A percentile compares a stretch with the other conserved stretches of the same genome.
Evolutionary conservation across 2,888 invertebrate genomes (phyloP).

Genomic region (Gasteruption jaculator): DNA sequence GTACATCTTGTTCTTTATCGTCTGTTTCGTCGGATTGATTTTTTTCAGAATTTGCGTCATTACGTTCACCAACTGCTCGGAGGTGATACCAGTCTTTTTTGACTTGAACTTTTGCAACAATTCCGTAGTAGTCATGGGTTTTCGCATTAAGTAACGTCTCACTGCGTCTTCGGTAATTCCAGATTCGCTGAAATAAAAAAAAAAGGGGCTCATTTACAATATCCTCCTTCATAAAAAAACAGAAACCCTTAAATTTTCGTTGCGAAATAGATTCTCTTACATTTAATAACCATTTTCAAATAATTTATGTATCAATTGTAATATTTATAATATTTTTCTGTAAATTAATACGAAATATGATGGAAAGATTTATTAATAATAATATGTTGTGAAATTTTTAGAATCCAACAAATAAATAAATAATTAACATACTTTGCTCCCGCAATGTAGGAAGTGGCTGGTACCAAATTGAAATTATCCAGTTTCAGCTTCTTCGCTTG

Average conservation of each 20-base stretch:
- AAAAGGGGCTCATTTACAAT: no score
- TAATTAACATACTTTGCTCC: conserved; percentile 49
- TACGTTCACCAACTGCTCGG: conserved; percentile 85
- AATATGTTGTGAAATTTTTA: conserved; percentile 10
- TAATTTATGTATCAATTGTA: neutral
- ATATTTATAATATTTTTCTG: neutral
- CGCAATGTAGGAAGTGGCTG: conserved; percentile 51
- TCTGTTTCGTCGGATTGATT: conserved; percentile 89
- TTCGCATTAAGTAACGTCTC: conserved; percentile 87
- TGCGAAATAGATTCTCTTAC: neutral
- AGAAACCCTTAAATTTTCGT: neutral
- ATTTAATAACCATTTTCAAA: neutral
- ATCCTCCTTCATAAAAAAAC: no score
- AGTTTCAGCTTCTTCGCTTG: conserved; percentile 57
- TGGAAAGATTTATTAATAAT: conserved; percentile 8
- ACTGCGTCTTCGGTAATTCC: conserved; percentile 94
- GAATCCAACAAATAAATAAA: neutral
- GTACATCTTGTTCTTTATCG: conserved; percentile 91
- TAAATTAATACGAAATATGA: neutral
- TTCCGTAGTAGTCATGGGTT: conserved; percentile 97
- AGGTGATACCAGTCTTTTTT: conserved; percentile 85
- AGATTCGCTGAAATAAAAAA: conserved; percentile 63
- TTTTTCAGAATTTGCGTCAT: conserved; percentile 94
- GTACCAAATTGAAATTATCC: conserved; percentile 49
- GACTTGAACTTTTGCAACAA: conserved; percentile 92